Conservation (phyloP, 2,113 vertebrate species). For the Xyrauchen texanus region DNA sequence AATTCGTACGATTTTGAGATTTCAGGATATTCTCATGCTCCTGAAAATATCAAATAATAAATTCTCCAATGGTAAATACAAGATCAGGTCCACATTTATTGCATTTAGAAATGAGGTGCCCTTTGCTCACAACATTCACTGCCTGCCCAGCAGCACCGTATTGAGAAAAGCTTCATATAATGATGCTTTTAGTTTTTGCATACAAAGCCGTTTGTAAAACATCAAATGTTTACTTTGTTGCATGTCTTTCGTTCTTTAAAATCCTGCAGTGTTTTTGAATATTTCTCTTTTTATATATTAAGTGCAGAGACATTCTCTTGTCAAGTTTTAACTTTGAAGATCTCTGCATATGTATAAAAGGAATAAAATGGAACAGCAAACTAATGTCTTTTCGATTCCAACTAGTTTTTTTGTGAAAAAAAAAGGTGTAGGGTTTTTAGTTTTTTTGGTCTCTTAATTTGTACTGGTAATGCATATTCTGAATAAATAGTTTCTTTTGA, state of each 20-base stretch:
- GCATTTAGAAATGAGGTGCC: not conserved
- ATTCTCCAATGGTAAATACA: no score
- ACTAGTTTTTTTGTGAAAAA: slow-evolving; percentile 83
- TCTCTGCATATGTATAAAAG: slow-evolving; percentile 85
- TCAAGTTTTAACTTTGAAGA: slow-evolving; percentile 84
- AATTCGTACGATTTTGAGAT: no score
- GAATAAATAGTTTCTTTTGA: slow-evolving; percentile 97
- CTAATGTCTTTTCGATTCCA: slow-evolving; percentile 83
- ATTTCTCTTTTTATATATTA: slow-evolving; percentile 75
- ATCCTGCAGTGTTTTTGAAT: slow-evolving; percentile 79
- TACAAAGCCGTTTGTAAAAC: slow-evolving; percentile 79
- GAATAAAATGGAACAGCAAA: slow-evolving; percentile 72
- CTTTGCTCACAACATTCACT: slow-evolving; percentile 42
- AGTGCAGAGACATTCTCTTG: slow-evolving; percentile 78
- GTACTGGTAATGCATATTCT: slow-evolving; percentile 95
- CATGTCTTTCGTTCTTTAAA: slow-evolving; percentile 80
- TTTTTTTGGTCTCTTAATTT: slow-evolving; percentile 93
- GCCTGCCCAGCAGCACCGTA: slow-evolving; percentile 67
- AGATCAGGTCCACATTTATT: no score
- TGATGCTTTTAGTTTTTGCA: slow-evolving; percentile 75
- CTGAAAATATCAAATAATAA: no score
- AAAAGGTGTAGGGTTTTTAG: slow-evolving; percentile 80
- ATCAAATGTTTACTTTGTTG: slow-evolving; percentile 81
- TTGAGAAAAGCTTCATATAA: slow-evolving; percentile 76
- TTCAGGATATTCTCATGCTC: no score